Base-by-base conservation (phyloP, 2,888 invertebrate species). In the Hypselothyrea guttata region DNA sequence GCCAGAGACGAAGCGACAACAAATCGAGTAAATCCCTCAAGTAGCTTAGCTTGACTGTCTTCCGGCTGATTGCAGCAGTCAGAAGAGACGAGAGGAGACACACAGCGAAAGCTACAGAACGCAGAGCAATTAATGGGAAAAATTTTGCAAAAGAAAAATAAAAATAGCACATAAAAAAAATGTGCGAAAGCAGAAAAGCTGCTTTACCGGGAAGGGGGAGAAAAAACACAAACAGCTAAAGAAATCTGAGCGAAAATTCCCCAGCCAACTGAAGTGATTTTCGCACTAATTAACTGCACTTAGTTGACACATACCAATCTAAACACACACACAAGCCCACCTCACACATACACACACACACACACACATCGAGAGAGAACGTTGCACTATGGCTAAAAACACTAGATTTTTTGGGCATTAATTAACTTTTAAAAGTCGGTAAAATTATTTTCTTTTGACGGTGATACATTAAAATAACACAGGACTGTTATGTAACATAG, bases 271-370 rank as follows among this genome's bases (percentile, higher is more conserved):
- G 70, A 77, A 83, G 78, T 81, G 83, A 81, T 81, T 82, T 81
- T 81, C 81, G 75, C 82, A 83, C 82, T 82, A 82, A 82, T 82
- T 82, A 82, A 82, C 82, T 82, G 81, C 81, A 83, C 81, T 83
- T 82, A 75, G 81, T 81, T 81, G 79, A 81, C 81, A 81, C 81
- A 81, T 82, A 82, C 79, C 79, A 81, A 81, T 81, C 82, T 82
- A 75, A 63, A 66, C 77, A 71, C 71, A 75, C 66, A 73, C 51
- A 70, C 59, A 34, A 27, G 31, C 45, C 34, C 41, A 35, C 12
- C 30, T 27, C 31, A 31, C n/a, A 34, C 13, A 35, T 8, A 31
- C n/a, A 34, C 31, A 16, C 47, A 52, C 28, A 30, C 7, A 1
- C 16, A 12, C 13, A 42, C 18, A n/a, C 35, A 54, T n/a, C n/a